A percentile compares a stretch with the other conserved stretches of the same genome.
Conservation (phyloP, 2,113 vertebrate genomes). For the Progne subis region DNA sequence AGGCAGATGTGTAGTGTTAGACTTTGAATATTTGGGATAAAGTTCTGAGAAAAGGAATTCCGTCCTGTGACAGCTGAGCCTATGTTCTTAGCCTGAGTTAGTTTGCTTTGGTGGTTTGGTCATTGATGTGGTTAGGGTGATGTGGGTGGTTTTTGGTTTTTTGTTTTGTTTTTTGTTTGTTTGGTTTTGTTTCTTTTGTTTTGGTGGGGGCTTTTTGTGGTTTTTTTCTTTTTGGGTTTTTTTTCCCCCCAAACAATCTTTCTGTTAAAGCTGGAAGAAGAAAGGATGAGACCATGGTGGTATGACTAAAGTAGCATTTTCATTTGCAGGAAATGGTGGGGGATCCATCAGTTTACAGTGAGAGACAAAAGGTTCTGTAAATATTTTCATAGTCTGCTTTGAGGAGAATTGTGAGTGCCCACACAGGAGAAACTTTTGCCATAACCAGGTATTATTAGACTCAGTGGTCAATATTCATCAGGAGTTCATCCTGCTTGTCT, state of each 20-base stretch:
- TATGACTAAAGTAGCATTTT: neutral
- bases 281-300: neutral
- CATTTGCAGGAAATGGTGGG: neutral
- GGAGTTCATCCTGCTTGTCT: constrained; percentile 19
- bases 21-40: neutral
- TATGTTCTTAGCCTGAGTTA: neutral
- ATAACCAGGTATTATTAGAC: constrained; percentile 26
- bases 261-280: neutral
- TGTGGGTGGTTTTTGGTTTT: too few species aligned
- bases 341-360: neutral
- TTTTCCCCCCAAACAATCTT: neutral
- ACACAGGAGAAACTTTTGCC: neutral
- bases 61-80: neutral
- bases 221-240: neutral
- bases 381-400: neutral
- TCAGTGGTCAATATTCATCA: neutral
- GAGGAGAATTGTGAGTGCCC: neutral
- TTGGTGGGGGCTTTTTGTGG: too few species aligned
- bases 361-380: neutral
- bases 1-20: neutral
- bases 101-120: neutral
- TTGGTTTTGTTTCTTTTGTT: too few species aligned
- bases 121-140: neutral
- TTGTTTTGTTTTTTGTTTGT: neutral
- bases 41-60: neutral